These are phyloP conservation scores for Chionoecetes opilio DNA, from an alignment of 1,140 invertebrate species.

Conservation along the genomic window DNA sequence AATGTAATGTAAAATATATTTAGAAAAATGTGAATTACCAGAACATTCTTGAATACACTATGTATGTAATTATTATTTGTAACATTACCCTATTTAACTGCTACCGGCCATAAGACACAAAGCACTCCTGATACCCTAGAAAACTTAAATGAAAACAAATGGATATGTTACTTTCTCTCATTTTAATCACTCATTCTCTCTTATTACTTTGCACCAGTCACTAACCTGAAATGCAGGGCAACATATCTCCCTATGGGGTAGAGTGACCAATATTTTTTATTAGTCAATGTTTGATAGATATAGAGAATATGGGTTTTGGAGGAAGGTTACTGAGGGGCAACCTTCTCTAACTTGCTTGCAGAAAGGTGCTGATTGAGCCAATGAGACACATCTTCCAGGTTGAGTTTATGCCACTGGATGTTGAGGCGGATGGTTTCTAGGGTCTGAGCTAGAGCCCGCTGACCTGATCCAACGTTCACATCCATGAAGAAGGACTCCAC, in stretches of 20 bases:
- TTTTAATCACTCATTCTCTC: neutral
- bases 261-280: neutral
- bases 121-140: neutral
- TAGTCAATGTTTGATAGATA: neutral
- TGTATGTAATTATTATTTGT: neutral
- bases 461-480: conserved; percentile 88
- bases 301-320: neutral
- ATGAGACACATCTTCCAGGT: conserved; percentile 86
- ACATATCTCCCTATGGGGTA: too few species aligned
- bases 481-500: conserved; percentile 89
- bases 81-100: neutral
- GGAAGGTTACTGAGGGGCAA: neutral
- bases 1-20: neutral
- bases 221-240: too few species aligned
- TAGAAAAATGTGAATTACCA: neutral
- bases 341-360: neutral
- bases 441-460: conserved; percentile 88
- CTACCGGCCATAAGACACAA: neutral
- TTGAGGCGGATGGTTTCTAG: conserved; percentile 91
- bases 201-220: too few species aligned
- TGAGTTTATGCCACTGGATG: conserved; percentile 90
- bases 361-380: conserved; percentile 86
- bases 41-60: conserved; percentile 4
- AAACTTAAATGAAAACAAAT: neutral
- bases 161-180: conserved; percentile 19